Percentiles rank a stretch among this genome's conserved stretches.
Evolutionary conservation across 2,113 vertebrate genomes (phyloP).

Genomic region (Syngnathoides biaculeatus): DNA sequence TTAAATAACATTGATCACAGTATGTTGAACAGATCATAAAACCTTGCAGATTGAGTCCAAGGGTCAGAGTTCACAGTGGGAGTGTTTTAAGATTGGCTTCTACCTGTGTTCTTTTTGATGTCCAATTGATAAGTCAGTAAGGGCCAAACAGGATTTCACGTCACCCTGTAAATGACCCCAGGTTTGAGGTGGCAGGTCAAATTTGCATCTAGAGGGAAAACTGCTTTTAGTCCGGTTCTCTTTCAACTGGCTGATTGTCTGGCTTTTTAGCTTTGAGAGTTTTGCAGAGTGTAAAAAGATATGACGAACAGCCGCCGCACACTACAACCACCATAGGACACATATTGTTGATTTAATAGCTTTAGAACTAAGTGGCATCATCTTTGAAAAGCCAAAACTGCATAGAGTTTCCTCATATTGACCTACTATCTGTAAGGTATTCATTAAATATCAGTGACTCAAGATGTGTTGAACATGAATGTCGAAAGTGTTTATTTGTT

Average conservation of each 20-base stretch:
- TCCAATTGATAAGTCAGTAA: slow-evolving; percentile 23
- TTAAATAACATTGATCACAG: slow-evolving; percentile 52
- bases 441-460: background rate
- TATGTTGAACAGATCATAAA: slow-evolving; percentile 51
- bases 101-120: slow-evolving; percentile 14
- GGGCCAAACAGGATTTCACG: slow-evolving; percentile 19
- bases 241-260: background rate
- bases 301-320: background rate
- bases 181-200: slow-evolving; percentile 30
- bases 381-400: background rate
- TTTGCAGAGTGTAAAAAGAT: background rate
- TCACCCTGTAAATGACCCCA: slow-evolving; percentile 5
- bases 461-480: background rate
- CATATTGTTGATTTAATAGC: background rate
- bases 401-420: background rate
- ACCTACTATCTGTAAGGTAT: background rate
- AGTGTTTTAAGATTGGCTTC: slow-evolving; percentile 26
- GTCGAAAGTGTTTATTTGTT: background rate
- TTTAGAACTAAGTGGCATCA: background rate
- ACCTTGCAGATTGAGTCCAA: background rate
- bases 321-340: background rate
- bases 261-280: background rate
- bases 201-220: slow-evolving; percentile 9
- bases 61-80: slow-evolving; percentile 34
- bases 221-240: background rate